Evolutionary conservation across 2,113 vertebrate genomes (phyloP).

Genomic region (Tupaia chinensis): DNA sequence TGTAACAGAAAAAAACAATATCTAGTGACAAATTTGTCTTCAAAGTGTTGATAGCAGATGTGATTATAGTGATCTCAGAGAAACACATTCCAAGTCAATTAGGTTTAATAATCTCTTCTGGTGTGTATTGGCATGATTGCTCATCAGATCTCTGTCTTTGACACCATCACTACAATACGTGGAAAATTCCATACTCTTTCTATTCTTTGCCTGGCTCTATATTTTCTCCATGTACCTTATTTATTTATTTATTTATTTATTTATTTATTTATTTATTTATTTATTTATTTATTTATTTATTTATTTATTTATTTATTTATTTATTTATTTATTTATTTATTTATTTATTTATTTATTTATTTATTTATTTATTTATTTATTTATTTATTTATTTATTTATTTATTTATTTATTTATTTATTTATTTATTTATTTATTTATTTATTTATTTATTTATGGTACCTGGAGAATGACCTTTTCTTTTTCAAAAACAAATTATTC

Average conservation of each 20-base stretch:
- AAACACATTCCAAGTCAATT: background rate
- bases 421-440: too few relatives aligned
- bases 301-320: too few relatives aligned
- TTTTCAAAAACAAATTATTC: background rate
- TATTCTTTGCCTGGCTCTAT: background rate
- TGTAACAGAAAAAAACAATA: background rate
- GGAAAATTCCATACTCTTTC: background rate
- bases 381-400: too few relatives aligned
- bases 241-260: too few relatives aligned
- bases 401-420: too few relatives aligned
- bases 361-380: too few relatives aligned
- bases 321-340: too few relatives aligned
- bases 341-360: too few relatives aligned
- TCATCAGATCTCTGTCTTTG: background rate
- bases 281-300: too few relatives aligned
- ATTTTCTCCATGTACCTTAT: background rate
- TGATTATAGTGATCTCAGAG: background rate
- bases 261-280: too few relatives aligned
- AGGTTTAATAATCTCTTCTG: background rate
- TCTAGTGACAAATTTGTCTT: slow-evolving; percentile 42
- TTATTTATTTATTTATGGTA: background rate
- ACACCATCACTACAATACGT: background rate
- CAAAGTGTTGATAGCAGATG: background rate
- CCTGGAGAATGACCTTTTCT: slow-evolving; percentile 9
- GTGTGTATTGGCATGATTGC: background rate